Conservation (phyloP, 2,113 vertebrate genomes). For the Asarcornis scutulata region DNA sequence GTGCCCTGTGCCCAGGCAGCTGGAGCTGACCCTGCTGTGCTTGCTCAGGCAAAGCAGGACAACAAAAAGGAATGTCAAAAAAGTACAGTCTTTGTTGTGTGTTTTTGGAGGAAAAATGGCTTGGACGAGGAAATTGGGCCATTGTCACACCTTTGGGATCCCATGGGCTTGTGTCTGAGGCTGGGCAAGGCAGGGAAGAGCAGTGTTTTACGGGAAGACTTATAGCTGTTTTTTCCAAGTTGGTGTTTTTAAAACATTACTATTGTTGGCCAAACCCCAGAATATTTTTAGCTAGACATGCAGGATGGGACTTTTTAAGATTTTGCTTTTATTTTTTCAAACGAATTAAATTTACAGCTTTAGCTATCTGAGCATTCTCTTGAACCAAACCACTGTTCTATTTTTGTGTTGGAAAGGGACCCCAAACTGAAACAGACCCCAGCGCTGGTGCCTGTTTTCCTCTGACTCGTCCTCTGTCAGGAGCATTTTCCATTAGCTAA, state of each 20-base stretch:
- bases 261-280: slow-evolving; percentile 27
- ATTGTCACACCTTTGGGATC: neutral
- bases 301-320: neutral
- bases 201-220: neutral
- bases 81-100: neutral
- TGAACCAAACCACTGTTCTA: neutral
- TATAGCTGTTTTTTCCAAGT: slow-evolving; percentile 39
- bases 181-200: neutral
- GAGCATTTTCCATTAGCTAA: slow-evolving; percentile 58
- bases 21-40: neutral
- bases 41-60: neutral
- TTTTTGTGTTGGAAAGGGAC: neutral
- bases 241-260: slow-evolving; percentile 45
- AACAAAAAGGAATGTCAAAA: neutral
- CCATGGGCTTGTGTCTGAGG: neutral
- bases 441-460: neutral
- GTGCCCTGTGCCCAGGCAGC: neutral
- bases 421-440: neutral
- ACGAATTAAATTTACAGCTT: neutral
- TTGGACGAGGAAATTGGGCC: neutral
- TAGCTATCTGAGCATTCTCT: neutral
- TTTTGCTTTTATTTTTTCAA: neutral
- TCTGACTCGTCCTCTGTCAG: neutral
- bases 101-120: neutral
- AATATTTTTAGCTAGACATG: neutral